These are phyloP conservation scores for Prunella strophiata DNA, from an alignment of 2,797 vertebrate genomes.

Conservation along the genomic window DNA sequence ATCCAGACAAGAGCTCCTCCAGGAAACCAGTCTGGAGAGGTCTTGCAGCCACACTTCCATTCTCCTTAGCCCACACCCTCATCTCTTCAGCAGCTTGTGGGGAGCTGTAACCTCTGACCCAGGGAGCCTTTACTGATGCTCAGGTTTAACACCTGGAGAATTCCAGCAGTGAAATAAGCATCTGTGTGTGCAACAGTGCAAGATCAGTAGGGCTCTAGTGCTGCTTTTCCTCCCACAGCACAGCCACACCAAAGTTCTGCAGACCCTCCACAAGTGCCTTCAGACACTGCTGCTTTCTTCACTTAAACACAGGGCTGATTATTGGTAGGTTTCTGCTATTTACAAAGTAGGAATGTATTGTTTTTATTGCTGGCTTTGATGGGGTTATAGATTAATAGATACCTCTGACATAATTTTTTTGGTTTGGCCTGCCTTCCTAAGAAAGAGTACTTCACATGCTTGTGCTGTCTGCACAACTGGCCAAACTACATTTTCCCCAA, in stretches of 20 bases:
- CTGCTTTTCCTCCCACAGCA: neutral
- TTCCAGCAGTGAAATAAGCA: neutral
- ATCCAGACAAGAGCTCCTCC: neutral
- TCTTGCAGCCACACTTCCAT: neutral
- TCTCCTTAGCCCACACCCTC: neutral
- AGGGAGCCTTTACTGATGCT: neutral
- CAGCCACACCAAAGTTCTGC: neutral
- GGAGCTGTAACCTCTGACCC: neutral
- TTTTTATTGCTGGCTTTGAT: neutral
- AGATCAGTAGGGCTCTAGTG: neutral
- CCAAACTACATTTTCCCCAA: neutral
- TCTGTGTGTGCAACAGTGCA: neutral
- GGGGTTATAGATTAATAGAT: neutral
- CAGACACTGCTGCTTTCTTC: neutral
- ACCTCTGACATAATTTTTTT: neutral
- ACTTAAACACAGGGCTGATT: neutral
- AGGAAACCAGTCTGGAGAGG: neutral
- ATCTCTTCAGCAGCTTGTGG: constrained; percentile 13
- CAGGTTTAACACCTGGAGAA: neutral
- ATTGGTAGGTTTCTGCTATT: neutral
- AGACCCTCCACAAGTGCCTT: neutral
- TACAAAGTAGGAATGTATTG: neutral
- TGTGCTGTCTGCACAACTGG: neutral
- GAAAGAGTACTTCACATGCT: neutral
- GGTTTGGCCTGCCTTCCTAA: neutral